phyloP scores from a whole-genome alignment of 2,113 vertebrate genomes.

The Hyperoodon ampullatus region DNA sequence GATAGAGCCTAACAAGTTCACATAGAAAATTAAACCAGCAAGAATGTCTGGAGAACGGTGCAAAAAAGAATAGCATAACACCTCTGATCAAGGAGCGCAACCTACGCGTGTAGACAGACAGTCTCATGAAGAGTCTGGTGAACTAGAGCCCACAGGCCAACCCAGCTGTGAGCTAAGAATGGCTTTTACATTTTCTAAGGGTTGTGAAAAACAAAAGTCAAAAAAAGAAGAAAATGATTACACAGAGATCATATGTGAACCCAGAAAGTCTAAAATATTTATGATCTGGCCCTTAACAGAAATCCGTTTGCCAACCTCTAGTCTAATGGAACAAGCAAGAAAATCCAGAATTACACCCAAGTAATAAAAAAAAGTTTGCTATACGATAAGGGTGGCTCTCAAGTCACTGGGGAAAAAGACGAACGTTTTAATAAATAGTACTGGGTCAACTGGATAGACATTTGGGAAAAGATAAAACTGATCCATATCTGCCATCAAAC shows the following conservation, averaged over 20 bases:
- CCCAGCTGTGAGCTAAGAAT: too few relatives aligned
- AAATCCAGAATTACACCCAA: neutral
- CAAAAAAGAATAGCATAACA: too few relatives aligned
- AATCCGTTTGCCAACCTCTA: neutral
- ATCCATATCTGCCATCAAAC: too few relatives aligned
- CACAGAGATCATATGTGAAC: neutral
- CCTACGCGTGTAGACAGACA: too few relatives aligned
- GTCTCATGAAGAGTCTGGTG: too few relatives aligned
- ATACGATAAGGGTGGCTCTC: neutral
- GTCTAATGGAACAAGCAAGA: neutral
- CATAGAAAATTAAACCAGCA: too few relatives aligned
- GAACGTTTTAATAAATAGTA: neutral
- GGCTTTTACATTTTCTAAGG: too few relatives aligned
- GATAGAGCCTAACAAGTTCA: too few relatives aligned
- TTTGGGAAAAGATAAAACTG: neutral
- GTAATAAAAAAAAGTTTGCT: neutral
- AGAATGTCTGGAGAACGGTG: too few relatives aligned
- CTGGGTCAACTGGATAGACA: neutral
- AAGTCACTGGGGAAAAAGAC: neutral
- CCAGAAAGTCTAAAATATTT: neutral
- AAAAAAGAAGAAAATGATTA: neutral
- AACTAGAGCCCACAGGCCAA: too few relatives aligned
- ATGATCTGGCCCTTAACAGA: neutral
- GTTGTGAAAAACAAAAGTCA: too few relatives aligned
- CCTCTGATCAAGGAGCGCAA: too few relatives aligned